Conservation (phyloP, 1,140 invertebrate species). For the Drosophila virilis region DNA sequence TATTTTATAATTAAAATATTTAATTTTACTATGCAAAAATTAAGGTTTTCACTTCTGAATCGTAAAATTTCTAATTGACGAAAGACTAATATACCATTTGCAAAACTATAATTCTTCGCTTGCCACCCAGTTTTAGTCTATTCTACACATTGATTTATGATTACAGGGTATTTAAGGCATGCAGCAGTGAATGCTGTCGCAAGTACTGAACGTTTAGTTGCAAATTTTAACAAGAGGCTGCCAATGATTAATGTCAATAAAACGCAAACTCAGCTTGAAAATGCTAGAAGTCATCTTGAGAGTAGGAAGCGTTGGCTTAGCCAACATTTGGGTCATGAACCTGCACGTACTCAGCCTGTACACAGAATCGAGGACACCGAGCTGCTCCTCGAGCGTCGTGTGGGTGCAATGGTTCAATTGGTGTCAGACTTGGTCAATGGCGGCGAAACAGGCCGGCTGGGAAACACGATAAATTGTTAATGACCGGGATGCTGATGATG, state of each 20-base stretch:
- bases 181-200: slow-evolving; percentile 9
- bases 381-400: slow-evolving; percentile 67
- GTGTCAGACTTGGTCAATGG: slow-evolving; percentile 34
- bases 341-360: slow-evolving; percentile 30
- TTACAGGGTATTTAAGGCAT: slow-evolving; percentile 1
- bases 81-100: no score
- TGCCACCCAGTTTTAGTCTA: neutral
- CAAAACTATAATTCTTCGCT: no score
- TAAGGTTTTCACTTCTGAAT: no score
- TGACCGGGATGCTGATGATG: slow-evolving; percentile 32
- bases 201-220: slow-evolving; percentile 56
- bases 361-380: slow-evolving; percentile 62
- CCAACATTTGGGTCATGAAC: slow-evolving; percentile 73
- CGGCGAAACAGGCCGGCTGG: neutral
- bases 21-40: no score
- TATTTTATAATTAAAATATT: no score
- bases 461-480: slow-evolving; percentile 64
- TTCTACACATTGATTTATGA: neutral
- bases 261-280: slow-evolving; percentile 47
- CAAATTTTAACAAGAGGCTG: slow-evolving; percentile 73
- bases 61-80: no score
- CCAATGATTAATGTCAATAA: slow-evolving; percentile 81
- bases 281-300: slow-evolving; percentile 53
- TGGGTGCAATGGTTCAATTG: slow-evolving; percentile 73
- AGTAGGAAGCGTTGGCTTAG: slow-evolving; percentile 12